phyloP scores from a whole-genome alignment of 2,797 vertebrate species.

The Lepidocolaptes lacrymiger region DNA sequence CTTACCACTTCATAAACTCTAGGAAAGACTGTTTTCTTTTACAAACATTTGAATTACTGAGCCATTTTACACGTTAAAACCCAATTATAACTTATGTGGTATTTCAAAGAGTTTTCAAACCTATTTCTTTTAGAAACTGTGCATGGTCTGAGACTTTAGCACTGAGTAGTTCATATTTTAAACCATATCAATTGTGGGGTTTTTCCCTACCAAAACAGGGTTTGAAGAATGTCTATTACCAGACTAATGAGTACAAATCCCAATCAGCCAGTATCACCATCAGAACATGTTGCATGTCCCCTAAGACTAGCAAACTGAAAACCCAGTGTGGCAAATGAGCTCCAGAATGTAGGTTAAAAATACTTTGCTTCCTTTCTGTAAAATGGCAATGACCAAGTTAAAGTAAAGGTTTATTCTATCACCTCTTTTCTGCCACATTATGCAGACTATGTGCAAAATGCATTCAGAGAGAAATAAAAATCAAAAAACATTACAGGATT shows the following conservation, averaged over 20 bases:
- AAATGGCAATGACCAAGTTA: background rate
- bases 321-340: background rate
- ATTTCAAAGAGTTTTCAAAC: constrained; percentile 55
- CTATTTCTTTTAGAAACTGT: constrained; percentile 23
- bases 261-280: background rate
- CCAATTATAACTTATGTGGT: constrained; percentile 54
- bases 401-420: background rate
- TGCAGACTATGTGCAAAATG: background rate
- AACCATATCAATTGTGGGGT: background rate
- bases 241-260: background rate
- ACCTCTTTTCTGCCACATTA: background rate
- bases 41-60: constrained; percentile 70
- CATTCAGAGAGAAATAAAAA: background rate
- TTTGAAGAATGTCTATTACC: background rate
- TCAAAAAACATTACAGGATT: background rate
- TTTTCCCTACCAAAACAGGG: background rate
- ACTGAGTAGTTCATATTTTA: background rate
- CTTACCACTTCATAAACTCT: constrained; percentile 70
- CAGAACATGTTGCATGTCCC: background rate
- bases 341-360: background rate
- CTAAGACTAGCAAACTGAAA: background rate
- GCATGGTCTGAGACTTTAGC: background rate
- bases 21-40: constrained; percentile 71
- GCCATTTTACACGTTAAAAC: constrained; percentile 63
- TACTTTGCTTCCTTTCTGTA: background rate